Base-by-base conservation (phyloP, 2,113 vertebrate genomes). In the Argyrosomus japonicus region DNA sequence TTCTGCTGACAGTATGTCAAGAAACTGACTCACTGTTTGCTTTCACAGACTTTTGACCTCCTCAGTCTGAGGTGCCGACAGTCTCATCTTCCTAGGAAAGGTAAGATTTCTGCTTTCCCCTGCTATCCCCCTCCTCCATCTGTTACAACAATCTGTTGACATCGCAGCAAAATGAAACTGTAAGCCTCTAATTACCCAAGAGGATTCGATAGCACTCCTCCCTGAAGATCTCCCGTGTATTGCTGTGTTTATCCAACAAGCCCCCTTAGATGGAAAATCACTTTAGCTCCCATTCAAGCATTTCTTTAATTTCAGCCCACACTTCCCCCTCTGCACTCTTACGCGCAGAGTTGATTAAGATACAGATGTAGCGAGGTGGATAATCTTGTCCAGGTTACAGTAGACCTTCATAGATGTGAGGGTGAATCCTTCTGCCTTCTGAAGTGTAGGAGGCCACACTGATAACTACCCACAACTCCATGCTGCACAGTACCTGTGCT, bases 11-110 rank as follows among this genome's bases (percentile, higher is more conserved):
- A 13, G 23, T 15, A 11, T 13, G 27, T 12, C 12, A 19, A 10
- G 2, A 64, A 73, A 74, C 10, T 47, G 7, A 71, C 27, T 70
- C 4, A 6, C 11, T 54, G 15, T 81, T 68, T 84, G 21, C 75
- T 81, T 69, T 87, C 57, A 8, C 88, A 92, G 91, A 71, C 51
- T 69, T 79, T 45, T 48, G 80, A 83, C 45, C 64, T 72, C 10
- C 57, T 5, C 10, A 40, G 43, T 23, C 80, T 53, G 62, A 67
- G 58, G 75, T 25, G 75, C 69, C 47, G 54, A 77, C 75, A 21
- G 63, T 61, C n/a, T 61, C 68, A 15, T 36, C 73, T 50, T 76
- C 43, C 19, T 7, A n/a, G 54, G 11, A 75, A 87, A 92, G 85
- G 91, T 93, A 90, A 75, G 75, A 64, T 70, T 65, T 27, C 14